phyloP scores from a whole-genome alignment of 1,140 invertebrate species.

The Pemphigus obesinymphae region DNA sequence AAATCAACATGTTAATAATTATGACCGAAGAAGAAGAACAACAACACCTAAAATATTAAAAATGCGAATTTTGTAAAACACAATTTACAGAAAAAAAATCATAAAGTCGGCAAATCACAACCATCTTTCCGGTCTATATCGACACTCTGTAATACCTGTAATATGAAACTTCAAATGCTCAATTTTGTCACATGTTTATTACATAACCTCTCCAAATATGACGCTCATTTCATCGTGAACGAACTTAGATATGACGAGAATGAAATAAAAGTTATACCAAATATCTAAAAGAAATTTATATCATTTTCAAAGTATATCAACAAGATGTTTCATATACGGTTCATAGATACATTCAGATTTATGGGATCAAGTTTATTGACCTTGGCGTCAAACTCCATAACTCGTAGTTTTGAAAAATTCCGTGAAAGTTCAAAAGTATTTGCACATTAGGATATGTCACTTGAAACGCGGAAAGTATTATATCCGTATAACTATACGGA shows the following conservation, averaged over 20 bases:
- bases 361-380: neutral
- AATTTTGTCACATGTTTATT: slow-evolving; percentile 12
- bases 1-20: neutral
- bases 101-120: neutral
- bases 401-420: neutral
- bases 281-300: neutral
- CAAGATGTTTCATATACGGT: slow-evolving; percentile 23
- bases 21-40: neutral
- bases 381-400: neutral
- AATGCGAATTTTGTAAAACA: neutral
- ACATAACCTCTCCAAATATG: slow-evolving; percentile 13
- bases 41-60: neutral
- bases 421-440: neutral
- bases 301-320: neutral
- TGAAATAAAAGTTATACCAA: neutral
- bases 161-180: neutral
- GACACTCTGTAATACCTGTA: neutral
- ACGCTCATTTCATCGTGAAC: neutral
- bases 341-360: slow-evolving; percentile 45
- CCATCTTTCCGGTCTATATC: no score
- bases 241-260: neutral
- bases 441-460: neutral
- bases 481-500: slow-evolving; percentile 48
- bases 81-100: neutral
- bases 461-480: slow-evolving; percentile 45